Conservation (phyloP, 1,140 invertebrate species). For the Tachypleus tridentatus region DNA sequence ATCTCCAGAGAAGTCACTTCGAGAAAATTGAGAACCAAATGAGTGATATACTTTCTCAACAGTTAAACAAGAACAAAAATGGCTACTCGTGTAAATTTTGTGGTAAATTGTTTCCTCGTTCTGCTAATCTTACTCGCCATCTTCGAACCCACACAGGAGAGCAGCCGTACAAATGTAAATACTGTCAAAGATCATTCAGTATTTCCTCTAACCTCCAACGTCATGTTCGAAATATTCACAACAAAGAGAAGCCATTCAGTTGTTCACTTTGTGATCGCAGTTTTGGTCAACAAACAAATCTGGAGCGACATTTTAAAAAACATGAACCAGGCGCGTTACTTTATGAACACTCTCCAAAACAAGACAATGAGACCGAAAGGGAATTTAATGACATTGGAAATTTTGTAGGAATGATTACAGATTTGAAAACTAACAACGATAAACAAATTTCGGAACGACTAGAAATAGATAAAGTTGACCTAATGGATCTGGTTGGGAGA, state of each 20-base stretch:
- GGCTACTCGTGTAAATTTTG: not conserved
- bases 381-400: not conserved
- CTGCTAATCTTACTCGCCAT: not conserved
- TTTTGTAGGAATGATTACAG: not conserved
- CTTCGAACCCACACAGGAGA: not conserved
- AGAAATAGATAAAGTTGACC: too few relatives aligned
- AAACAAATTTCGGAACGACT: too few relatives aligned
- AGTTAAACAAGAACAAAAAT: conserved; percentile 52
- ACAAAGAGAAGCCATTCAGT: not conserved
- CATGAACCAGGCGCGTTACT: not conserved
- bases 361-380: not conserved
- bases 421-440: not conserved
- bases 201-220: not conserved
- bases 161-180: not conserved
- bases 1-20: conserved; percentile 18
- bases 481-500: too few relatives aligned
- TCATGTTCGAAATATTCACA: not conserved
- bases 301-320: not conserved
- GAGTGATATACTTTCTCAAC: conserved; percentile 32
- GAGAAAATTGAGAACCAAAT: conserved; percentile 18
- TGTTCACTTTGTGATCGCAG: not conserved
- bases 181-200: not conserved
- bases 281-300: not conserved
- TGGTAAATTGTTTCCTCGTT: not conserved
- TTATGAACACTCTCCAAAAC: not conserved